Evolutionary conservation across 2,888 invertebrate genomes (phyloP).

Genomic region (Atethmia centrago): DNA sequence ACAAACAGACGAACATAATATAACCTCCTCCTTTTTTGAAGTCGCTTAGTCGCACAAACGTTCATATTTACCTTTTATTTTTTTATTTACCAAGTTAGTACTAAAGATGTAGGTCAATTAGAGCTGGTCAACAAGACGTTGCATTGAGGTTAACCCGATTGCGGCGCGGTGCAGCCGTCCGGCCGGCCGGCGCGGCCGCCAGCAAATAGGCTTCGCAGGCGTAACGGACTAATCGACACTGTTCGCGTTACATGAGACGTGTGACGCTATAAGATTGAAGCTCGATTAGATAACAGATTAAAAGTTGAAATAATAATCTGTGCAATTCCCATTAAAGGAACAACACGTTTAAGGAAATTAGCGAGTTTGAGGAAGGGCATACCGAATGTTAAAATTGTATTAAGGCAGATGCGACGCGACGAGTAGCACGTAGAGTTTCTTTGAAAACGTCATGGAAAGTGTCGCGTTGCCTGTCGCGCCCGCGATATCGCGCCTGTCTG

Average conservation of each 20-base stretch:
- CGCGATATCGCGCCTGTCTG: no score
- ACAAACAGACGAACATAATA: no score
- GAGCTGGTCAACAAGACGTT: conserved; percentile 57
- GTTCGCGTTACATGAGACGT: conserved; percentile 71
- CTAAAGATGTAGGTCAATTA: conserved; percentile 64
- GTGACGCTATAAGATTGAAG: conserved; percentile 57
- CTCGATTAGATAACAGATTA: conserved; percentile 44
- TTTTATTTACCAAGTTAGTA: conserved; percentile 22
- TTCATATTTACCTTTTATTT: neutral
- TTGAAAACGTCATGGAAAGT: no score
- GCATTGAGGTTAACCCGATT: conserved; percentile 67
- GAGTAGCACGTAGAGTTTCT: no score
- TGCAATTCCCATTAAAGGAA: neutral
- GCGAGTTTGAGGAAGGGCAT: no score
- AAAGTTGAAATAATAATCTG: neutral
- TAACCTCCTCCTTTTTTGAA: no score
- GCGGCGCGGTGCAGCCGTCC: conserved; percentile 37
- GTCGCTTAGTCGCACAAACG: no score
- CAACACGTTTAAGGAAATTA: no score
- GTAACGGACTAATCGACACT: conserved; percentile 79
- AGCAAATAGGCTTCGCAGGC: conserved; percentile 69
- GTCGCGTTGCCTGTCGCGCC: no score
- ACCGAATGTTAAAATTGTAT: no score
- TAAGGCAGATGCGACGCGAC: no score
- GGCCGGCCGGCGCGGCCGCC: conserved; percentile 46